Percentiles rank a stretch among this genome's conserved stretches.
These are phyloP conservation scores for Tachina lurida DNA, from an alignment of 2,888 invertebrate species.

Conservation along the genomic window DNA sequence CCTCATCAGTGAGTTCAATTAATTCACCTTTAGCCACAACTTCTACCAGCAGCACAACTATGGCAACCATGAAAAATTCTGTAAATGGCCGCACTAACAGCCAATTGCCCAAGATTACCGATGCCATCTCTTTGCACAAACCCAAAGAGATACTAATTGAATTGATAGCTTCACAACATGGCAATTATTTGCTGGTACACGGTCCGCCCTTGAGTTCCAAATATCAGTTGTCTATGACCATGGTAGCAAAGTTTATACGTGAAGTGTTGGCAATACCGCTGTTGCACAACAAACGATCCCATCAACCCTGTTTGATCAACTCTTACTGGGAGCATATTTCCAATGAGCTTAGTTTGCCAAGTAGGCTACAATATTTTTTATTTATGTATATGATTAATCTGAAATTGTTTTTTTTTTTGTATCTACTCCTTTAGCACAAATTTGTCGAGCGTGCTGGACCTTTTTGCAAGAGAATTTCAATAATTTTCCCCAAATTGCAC, in stretches of 20 bases:
- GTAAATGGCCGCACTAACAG: not conserved
- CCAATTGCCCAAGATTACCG: slow-evolving; percentile 59
- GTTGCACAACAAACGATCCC: slow-evolving; percentile 73
- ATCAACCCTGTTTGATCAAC: slow-evolving; percentile 31
- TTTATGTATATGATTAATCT: slow-evolving; percentile 2
- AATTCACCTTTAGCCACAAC: not conserved
- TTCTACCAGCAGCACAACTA: not conserved
- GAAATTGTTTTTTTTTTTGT: not conserved
- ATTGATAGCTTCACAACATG: slow-evolving; percentile 62
- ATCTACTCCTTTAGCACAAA: slow-evolving; percentile 64
- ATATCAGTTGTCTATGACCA: slow-evolving; percentile 73
- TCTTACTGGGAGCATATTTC: slow-evolving; percentile 74
- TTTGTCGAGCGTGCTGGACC: slow-evolving; percentile 75
- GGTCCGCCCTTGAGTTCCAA: slow-evolving; percentile 65
- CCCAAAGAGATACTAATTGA: slow-evolving; percentile 72
- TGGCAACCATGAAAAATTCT: not conserved
- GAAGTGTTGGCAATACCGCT: slow-evolving; percentile 76
- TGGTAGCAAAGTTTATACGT: slow-evolving; percentile 74
- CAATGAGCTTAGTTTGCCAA: slow-evolving; percentile 73
- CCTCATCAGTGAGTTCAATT: not conserved
- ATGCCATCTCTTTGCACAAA: slow-evolving; percentile 66
- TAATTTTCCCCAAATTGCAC: slow-evolving; percentile 75
- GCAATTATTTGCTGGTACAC: slow-evolving; percentile 68
- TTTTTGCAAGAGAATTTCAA: slow-evolving; percentile 75
- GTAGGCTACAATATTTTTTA: slow-evolving; percentile 59